A percentile compares a stretch with the other conserved stretches of the same genome.
phyloP scores from a whole-genome alignment of 30 jellyfish, hydroid and myxozoan genomes.

The Chrysaora quinquecirrha region DNA sequence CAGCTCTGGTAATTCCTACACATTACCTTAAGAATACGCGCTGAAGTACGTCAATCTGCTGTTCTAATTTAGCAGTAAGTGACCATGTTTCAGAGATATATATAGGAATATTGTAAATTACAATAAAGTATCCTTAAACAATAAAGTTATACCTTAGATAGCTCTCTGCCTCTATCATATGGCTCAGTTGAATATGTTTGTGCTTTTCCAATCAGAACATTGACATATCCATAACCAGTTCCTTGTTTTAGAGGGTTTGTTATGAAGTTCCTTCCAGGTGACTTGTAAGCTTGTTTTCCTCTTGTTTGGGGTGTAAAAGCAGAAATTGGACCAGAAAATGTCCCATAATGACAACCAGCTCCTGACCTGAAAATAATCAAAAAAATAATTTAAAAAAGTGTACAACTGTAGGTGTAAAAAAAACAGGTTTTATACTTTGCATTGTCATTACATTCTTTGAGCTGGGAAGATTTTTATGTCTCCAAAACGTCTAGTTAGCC shows the following conservation, averaged over 20 bases:
- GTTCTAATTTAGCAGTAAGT: too few species aligned
- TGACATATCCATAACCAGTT: slow-evolving; percentile 96
- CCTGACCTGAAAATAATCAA: slow-evolving; percentile 71
- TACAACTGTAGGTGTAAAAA: too few species aligned
- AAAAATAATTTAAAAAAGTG: background rate
- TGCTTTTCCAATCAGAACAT: slow-evolving; percentile 94
- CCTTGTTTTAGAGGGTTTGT: slow-evolving; percentile 92
- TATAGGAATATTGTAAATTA: too few species aligned
- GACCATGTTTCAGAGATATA: too few species aligned
- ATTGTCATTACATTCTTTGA: too few species aligned
- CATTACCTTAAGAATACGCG: too few species aligned
- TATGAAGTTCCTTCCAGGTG: slow-evolving; percentile 92
- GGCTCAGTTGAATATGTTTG: slow-evolving; percentile 90
- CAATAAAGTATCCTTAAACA: too few species aligned
- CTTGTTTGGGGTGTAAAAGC: slow-evolving; percentile 77
- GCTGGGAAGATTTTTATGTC: too few species aligned
- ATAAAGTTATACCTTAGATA: slow-evolving; percentile 69
- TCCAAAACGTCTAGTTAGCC: too few species aligned
- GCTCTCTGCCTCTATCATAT: slow-evolving; percentile 85
- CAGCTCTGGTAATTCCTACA: too few species aligned
- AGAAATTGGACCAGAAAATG: slow-evolving; percentile 84
- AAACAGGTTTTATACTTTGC: too few species aligned
- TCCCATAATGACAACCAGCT: slow-evolving; percentile 96
- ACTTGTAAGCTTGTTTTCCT: slow-evolving; percentile 53
- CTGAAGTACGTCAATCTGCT: too few species aligned